A percentile compares a stretch with the other conserved stretches of the same genome.
Evolutionary conservation across 1,140 invertebrate species (phyloP).

Genomic region (Hyles euphorbiae): DNA sequence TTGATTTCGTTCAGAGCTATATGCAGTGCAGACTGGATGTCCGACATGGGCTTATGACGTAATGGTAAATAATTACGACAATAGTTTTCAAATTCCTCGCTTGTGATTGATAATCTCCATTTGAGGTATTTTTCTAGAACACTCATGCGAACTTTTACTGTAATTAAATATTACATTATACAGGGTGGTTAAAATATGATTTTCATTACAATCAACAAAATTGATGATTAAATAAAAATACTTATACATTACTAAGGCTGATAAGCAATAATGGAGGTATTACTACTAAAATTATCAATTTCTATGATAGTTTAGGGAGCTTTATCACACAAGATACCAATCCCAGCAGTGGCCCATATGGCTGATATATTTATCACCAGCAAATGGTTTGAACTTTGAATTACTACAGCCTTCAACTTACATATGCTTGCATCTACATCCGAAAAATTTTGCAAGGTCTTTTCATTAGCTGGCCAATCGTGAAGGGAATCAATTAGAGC

Average conservation of each 20-base stretch:
- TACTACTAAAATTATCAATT: no score
- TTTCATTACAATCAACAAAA: no score
- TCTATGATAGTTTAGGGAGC: no score
- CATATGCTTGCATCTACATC: conserved; percentile 53
- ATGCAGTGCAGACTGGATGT: conserved; percentile 68
- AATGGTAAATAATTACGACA: conserved; percentile 72
- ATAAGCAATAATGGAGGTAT: no score
- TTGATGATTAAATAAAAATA: no score
- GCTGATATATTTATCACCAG: no score
- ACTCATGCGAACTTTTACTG: conserved; percentile 67
- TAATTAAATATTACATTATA: conserved; percentile 2
- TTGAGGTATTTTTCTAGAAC: conserved; percentile 69
- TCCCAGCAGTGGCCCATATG: no score
- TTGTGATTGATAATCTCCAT: conserved; percentile 64
- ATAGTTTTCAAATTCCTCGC: conserved; percentile 66
- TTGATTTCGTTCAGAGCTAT: conserved; percentile 67
- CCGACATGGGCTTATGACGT: conserved; percentile 72
- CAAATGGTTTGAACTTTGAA: no score
- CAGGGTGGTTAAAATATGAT: no score
- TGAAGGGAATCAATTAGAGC: conserved; percentile 43
- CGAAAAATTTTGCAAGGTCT: conserved; percentile 33
- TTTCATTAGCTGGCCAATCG: conserved; percentile 50
- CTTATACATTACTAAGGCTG: no score
- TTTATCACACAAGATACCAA: no score
- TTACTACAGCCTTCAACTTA: conserved; percentile 32